Evolutionary conservation across 2,113 vertebrate genomes (phyloP), one percentile per base, ranked within the genome.

Genomic region (Tetrax tetrax): DNA sequence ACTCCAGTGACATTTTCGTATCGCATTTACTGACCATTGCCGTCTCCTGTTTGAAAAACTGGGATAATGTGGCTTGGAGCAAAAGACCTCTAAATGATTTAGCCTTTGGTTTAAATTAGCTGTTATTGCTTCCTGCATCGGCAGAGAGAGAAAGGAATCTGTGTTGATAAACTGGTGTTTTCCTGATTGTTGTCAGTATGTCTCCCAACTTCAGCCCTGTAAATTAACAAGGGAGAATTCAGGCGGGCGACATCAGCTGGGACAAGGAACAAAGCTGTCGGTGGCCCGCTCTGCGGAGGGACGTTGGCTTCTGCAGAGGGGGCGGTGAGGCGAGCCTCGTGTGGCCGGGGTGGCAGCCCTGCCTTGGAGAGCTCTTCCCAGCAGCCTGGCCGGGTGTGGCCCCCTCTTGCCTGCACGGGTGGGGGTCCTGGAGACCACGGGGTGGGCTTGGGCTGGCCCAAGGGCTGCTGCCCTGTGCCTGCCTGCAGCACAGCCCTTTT

Each of bases 301-400:
- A 54, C 4, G 0, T 12, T 6, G 8, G 2, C 27, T 22, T 12
- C 38, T 0, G 6, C 6, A 6, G 89, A n/a, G 5, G 9, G 2
- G 51, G 22, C 23, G 2, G 22, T 0, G 13, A 33, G 41, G 2
- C 0, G 33, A 33, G 41, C 23, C 27, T 3, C 2, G 15, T 2
- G 13, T 1, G 31, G 50, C 63, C 7, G 45, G 23, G 59, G 5
- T 8, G 21, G 6, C 7, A 0, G 51, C 72, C 41, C 8, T 0
- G 5, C 10, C 4, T 6, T 1, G 20, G 13, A 20, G 70, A 25
- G 56, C 79, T 3, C 15, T 2, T 4, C 1, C 20, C 16, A 4
- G 35, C 19, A 16, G 43, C 37, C 14, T 9, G 33, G 15, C 35
- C 14, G 48, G 3, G 3, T 6, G 24, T 4, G 1, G 38, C 28